Base-by-base conservation (phyloP, 2,797 vertebrate species). In the Tamandua tetradactyla region DNA sequence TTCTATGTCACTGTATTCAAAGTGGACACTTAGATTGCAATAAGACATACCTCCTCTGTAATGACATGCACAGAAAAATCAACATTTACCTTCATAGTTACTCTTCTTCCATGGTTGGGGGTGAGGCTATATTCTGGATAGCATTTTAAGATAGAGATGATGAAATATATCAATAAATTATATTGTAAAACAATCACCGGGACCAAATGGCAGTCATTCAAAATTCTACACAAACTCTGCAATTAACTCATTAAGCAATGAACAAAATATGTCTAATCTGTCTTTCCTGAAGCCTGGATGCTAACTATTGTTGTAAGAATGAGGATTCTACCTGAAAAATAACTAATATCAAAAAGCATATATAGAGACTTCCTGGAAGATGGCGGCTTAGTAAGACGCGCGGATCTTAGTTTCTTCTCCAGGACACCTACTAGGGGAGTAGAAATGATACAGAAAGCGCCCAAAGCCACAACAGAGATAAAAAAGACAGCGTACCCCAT, bases 81-180 rank as follows among this genome's bases (percentile, higher is more conserved):
- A 74, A 22, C 15, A 37, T 72, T 87, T 88, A 72, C 61, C 59
- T 47, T 42, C n/a, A 5, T 79, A 61, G 55, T 59, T 62, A 22
- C 23, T 71, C 55, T 64, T 75, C 10, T 30, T 82, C 23, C 40
- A 2, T 18, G 12, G 32, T 57, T 2, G n/a, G 62, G 79, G n/a
- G 62, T 37, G 61, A 91, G 57, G 35, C 12, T 71, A 90, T 94
- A 69, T 52, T 15, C 11, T 75, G 40, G 55, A 74, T 25, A 93
- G 57, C 27, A 64, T 95, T 95, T 80, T 83, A 94, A 94, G 55
- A 35, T 93, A 71, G 82, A 69, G 32, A 88, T 88, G 78, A 74
- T 87, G 59, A 87, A 71, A 37, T 80, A 37, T 69, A 40, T 71
- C 89, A 83, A 91, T 89, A 94, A 89, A 92, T 95, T 61, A 91